Conservation (phyloP, 2,797 vertebrate genomes). For the Siniperca scherzeri region DNA sequence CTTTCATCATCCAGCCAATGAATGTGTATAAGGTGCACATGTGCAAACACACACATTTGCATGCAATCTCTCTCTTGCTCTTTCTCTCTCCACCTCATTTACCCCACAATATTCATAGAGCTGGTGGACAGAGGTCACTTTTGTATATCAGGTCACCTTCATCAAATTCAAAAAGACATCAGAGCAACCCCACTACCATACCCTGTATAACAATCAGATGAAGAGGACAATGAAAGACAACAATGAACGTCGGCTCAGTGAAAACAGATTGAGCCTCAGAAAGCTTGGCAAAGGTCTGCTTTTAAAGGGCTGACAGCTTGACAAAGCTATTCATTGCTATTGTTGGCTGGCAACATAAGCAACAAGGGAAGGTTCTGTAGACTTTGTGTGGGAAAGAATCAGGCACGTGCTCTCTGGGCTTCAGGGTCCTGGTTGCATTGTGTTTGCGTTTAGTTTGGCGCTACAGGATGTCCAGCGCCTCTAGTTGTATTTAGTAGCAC, state of each 20-base stretch:
- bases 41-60: slow-evolving; percentile 28
- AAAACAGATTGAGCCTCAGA: slow-evolving; percentile 63
- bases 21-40: slow-evolving; percentile 8
- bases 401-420: slow-evolving; percentile 50
- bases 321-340: slow-evolving; percentile 71
- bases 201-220: slow-evolving; percentile 69
- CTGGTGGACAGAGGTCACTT: slow-evolving; percentile 66
- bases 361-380: slow-evolving; percentile 53
- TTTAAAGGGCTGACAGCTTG: slow-evolving; percentile 71
- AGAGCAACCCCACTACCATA: slow-evolving; percentile 44
- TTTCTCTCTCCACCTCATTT: slow-evolving; percentile 48
- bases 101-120: slow-evolving; percentile 44
- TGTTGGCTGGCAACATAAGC: slow-evolving; percentile 63
- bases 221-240: slow-evolving; percentile 71
- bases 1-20: slow-evolving; percentile 57
- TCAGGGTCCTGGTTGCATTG: slow-evolving; percentile 59
- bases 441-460: slow-evolving; percentile 60
- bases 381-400: slow-evolving; percentile 57
- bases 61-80: slow-evolving; percentile 14
- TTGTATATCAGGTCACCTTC: slow-evolving; percentile 70
- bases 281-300: slow-evolving; percentile 69
- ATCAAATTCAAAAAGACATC: slow-evolving; percentile 70
- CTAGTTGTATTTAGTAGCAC: slow-evolving; percentile 25
- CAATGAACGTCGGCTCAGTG: slow-evolving; percentile 58
- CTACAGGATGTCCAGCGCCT: slow-evolving; percentile 12